Conservation (phyloP, 1,140 invertebrate genomes). For the Aplysia californica region DNA sequence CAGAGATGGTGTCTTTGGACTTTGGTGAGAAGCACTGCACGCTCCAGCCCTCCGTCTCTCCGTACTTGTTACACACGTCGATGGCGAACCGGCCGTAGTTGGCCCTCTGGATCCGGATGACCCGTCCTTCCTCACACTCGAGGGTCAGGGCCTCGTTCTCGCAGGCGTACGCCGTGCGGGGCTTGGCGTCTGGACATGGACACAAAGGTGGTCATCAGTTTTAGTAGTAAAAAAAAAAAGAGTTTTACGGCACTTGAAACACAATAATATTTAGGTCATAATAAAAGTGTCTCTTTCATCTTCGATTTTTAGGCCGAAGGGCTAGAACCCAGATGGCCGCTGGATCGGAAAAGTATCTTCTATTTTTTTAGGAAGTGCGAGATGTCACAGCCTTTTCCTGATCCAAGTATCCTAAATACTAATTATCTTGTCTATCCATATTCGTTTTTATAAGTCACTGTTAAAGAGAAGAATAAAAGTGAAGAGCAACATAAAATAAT, state of each 20-base stretch:
- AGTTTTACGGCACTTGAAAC: not conserved
- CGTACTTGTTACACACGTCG: slow-evolving; percentile 95
- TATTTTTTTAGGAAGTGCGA: not conserved
- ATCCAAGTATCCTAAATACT: no score
- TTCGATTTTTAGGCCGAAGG: not conserved
- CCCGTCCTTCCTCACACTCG: slow-evolving; percentile 76
- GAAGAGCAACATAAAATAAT: no score
- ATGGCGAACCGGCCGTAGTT: slow-evolving; percentile 97
- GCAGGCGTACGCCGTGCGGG: slow-evolving; percentile 86
- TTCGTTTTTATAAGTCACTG: no score
- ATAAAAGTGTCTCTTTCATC: not conserved
- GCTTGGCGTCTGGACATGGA: not conserved
- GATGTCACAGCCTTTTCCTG: not conserved
- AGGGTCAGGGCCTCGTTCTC: slow-evolving; percentile 90
- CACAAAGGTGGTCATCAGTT: not conserved
- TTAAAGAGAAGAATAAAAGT: no score
- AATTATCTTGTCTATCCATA: no score
- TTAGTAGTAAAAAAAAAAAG: no score
- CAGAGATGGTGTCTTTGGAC: slow-evolving; percentile 66
- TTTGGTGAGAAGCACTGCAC: slow-evolving; percentile 91
- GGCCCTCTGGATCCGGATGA: slow-evolving; percentile 91
- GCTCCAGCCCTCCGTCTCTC: slow-evolving; percentile 83
- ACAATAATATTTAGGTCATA: not conserved
- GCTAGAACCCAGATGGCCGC: no score
- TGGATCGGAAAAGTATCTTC: not conserved